A percentile compares a stretch with the other conserved stretches of the same genome.
These are phyloP conservation scores for Dermatemys mawii DNA, from an alignment of 2,113 vertebrate species.

Conservation along the genomic window DNA sequence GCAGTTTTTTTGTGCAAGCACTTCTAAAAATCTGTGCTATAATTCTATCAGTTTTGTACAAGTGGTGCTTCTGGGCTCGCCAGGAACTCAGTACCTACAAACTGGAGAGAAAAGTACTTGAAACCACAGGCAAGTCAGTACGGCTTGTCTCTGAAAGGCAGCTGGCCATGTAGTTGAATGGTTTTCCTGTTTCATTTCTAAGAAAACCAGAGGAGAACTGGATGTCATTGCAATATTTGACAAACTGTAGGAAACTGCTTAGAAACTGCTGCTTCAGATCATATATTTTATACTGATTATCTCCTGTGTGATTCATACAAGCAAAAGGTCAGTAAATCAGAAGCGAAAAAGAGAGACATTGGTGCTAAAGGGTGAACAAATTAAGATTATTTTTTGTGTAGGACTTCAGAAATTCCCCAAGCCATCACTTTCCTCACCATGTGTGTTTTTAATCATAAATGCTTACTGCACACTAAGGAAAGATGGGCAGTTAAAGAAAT, in stretches of 20 bases:
- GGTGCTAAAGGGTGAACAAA: neutral
- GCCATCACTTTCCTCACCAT: neutral
- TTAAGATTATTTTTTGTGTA: neutral
- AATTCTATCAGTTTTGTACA: neutral
- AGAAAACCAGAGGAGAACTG: neutral
- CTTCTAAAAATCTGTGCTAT: neutral
- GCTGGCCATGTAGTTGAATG: accelerated
- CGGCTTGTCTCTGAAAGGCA: neutral
- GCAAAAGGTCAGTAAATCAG: neutral
- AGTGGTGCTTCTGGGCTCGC: neutral
- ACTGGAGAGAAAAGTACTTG: neutral
- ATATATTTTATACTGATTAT: neutral
- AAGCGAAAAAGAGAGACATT: neutral
- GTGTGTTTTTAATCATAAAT: neutral
- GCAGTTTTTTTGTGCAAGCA: neutral
- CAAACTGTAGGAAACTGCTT: neutral
- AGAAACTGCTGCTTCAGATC: neutral
- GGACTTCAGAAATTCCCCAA: neutral
- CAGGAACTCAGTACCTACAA: neutral
- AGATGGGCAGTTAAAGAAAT: neutral
- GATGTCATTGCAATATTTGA: accelerated
- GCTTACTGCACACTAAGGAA: neutral
- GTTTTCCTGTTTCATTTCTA: neutral
- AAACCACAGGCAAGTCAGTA: neutral
- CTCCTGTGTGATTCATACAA: neutral